A percentile compares a stretch with the other conserved stretches of the same genome.
These are phyloP conservation scores for Napeogenes sylphis DNA, from an alignment of 2,888 invertebrate species.

Conservation along the genomic window DNA sequence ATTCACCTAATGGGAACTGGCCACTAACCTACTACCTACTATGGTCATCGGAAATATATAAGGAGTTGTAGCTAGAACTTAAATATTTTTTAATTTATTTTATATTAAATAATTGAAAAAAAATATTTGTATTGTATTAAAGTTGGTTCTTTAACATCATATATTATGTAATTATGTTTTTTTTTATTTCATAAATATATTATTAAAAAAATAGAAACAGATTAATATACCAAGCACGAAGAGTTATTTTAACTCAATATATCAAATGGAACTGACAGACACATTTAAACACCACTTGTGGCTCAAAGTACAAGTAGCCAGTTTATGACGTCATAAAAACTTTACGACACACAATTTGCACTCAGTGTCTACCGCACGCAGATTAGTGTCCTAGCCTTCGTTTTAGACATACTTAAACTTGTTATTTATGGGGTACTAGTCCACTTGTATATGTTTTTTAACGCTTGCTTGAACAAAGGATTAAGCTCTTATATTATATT, in stretches of 20 bases:
- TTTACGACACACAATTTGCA: slow-evolving; percentile 33
- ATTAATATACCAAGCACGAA: no score
- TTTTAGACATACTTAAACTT: slow-evolving; percentile 12
- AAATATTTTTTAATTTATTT: no score
- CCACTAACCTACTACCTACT: no score
- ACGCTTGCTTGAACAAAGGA: background rate
- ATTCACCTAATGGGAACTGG: no score
- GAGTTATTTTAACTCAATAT: slow-evolving; percentile 2
- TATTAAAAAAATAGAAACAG: no score
- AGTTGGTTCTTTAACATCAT: no score
- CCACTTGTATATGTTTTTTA: slow-evolving; percentile 3
- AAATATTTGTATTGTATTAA: no score
- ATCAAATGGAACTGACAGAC: slow-evolving; percentile 6
- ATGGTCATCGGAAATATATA: no score
- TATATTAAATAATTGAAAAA: no score
- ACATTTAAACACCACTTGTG: slow-evolving; percentile 6
- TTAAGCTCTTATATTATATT: background rate
- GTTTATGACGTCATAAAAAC: slow-evolving; percentile 29
- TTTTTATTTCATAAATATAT: no score
- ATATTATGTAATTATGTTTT: no score
- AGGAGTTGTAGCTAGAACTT: no score
- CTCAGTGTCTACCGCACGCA: slow-evolving; percentile 26
- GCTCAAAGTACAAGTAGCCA: background rate
- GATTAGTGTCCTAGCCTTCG: slow-evolving; percentile 25
- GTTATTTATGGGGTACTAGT: slow-evolving; percentile 8